phyloP scores from a whole-genome alignment of 1,140 invertebrate genomes.

The Cyclargus thomasi region DNA sequence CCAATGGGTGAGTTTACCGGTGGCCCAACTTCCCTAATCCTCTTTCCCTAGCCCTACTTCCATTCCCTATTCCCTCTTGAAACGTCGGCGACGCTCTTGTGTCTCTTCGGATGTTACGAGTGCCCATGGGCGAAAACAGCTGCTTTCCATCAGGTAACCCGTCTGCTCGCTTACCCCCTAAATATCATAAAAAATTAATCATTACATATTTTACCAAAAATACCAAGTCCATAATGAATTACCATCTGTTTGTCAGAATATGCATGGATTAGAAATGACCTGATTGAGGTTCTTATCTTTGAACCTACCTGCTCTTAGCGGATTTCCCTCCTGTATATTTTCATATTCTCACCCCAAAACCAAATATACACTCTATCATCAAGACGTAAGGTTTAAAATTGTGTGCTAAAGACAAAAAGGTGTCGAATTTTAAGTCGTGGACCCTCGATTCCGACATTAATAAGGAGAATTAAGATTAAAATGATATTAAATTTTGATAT shows the following conservation, averaged over 20 bases:
- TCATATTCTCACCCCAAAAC: conserved; percentile 22
- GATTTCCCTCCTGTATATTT: conserved; percentile 40
- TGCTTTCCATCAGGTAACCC: no score
- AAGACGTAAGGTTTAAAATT: conserved; percentile 23
- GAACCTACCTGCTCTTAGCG: conserved; percentile 57
- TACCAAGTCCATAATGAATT: not conserved
- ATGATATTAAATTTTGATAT: conserved; percentile 75
- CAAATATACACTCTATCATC: conserved; percentile 24
- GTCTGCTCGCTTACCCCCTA: no score
- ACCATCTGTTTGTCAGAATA: not conserved
- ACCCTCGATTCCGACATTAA: conserved; percentile 64
- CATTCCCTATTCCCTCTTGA: no score
- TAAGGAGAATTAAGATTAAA: conserved; percentile 74
- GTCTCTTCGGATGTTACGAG: no score
- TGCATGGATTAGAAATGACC: conserved; percentile 38
- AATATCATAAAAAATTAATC: no score
- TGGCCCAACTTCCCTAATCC: no score
- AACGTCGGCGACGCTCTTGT: no score
- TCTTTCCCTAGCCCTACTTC: no score
- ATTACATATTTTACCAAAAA: no score
- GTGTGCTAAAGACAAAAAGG: conserved; percentile 19
- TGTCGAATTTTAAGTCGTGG: conserved; percentile 34
- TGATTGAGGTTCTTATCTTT: conserved; percentile 64
- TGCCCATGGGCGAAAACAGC: no score
- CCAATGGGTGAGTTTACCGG: no score